Conservation (phyloP, 35 echinoderm and acorn worm genomes). For the Chiridota heheva region DNA sequence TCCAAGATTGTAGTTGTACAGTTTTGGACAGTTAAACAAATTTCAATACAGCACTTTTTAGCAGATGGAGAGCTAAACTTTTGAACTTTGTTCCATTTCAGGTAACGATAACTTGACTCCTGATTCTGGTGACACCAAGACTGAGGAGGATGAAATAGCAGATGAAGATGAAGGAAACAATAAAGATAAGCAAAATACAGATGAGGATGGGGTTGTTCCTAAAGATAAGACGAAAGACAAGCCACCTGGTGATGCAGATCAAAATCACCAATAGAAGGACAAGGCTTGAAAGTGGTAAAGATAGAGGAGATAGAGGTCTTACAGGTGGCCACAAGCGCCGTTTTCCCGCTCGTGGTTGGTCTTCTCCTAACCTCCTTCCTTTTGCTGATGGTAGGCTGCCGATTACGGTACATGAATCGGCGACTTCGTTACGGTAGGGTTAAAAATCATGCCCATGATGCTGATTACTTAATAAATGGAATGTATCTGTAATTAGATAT, state of each 20-base stretch:
- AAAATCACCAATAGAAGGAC: background rate
- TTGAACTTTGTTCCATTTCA: no score
- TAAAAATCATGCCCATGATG: slow-evolving; percentile 85
- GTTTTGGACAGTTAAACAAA: no score
- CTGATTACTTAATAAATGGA: slow-evolving; percentile 93
- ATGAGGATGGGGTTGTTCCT: no score
- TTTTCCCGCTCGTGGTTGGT: slow-evolving; percentile 73
- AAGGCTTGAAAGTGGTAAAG: background rate
- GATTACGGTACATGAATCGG: slow-evolving; percentile 84
- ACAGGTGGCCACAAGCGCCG: slow-evolving; percentile 51
- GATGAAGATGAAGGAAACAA: no score
- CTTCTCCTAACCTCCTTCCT: slow-evolving; percentile 68
- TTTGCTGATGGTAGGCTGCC: slow-evolving; percentile 77
- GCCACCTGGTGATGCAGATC: background rate
- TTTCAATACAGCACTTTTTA: no score
- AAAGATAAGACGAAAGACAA: no score
- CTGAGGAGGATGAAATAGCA: no score
- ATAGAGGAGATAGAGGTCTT: background rate
- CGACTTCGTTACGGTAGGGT: slow-evolving; percentile 75
- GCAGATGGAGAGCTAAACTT: no score
- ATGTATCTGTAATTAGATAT: slow-evolving; percentile 79
- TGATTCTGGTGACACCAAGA: no score
- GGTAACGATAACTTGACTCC: no score
- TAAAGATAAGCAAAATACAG: no score
- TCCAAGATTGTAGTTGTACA: no score